Base-by-base conservation (phyloP, 2,888 invertebrate species). In the Palloptera scutellata region DNA sequence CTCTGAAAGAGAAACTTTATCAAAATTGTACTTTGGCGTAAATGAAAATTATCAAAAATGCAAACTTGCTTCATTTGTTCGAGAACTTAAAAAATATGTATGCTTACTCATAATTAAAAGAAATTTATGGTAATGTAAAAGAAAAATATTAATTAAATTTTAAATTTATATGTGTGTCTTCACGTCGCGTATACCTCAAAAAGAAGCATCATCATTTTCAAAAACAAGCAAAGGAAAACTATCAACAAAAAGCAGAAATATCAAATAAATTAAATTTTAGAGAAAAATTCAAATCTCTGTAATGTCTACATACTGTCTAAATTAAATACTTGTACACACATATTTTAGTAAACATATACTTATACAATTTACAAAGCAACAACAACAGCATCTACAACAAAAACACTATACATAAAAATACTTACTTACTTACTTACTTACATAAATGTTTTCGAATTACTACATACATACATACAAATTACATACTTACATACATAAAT, bases 171-270 rank as follows among this genome's bases (percentile, higher is more conserved):
- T 85, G 83, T 85, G 85, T 85, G 84, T 85, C 85, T 85, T 85
- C 82, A 84, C 80, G 84, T 86, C 87, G 86, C 87, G 87, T 88
- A 88, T 88, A 88, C 86, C 86, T 86, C 86, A 86, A 84, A 70
- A 69, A 70, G 19, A 57, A 78, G 77, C 75, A 76, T 76, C 74
- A 77, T 75, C 74, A 75, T 71, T 67, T 73, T 67, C 65, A 70
- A 58, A 40, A 41, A 59, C 67, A 67, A 67, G 60, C 42, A 61
- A 54, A 65, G 10, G 48, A 64, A 62, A 60, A 61, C 63, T 45
- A 67, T 55, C 53, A 66, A 52, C 30, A 65, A 67, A 62, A 64
- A 68, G 59, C 58, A 64, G 48, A 19, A 64, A 15, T 17, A 11
- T 9, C 53, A 53, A 53, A n/a, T 15, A 53, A 53, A 17, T 53